Conservation (phyloP, 64 coral and sea anemone species). For the Montipora cactus region DNA sequence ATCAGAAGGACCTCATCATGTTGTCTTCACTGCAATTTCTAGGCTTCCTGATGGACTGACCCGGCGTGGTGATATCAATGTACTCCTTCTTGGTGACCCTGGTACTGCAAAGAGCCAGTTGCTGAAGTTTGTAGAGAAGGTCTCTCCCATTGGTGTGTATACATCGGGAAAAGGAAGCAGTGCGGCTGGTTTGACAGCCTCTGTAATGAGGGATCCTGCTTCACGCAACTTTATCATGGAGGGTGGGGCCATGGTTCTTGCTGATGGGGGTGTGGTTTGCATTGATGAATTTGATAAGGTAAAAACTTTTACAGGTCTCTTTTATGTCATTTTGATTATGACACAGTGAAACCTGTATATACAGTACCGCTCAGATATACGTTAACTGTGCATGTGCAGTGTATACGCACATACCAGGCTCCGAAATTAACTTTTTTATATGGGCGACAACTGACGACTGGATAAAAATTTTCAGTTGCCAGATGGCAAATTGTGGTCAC, state of each 20-base stretch:
- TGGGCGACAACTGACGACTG: no score
- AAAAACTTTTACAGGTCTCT: neutral
- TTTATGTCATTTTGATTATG: no score
- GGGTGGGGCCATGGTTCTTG: constrained; percentile 97
- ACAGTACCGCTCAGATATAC: no score
- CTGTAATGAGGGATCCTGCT: constrained; percentile 97
- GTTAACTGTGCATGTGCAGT: no score
- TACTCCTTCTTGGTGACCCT: constrained; percentile 93
- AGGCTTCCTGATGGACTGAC: constrained; percentile 97
- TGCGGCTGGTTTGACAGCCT: constrained; percentile 97
- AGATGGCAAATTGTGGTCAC: no score
- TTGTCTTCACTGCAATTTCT: neutral
- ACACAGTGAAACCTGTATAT: no score
- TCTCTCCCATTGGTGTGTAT: constrained; percentile 97
- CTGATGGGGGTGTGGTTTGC: constrained; percentile 99
- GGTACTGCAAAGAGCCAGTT: constrained; percentile 99
- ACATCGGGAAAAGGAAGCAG: constrained; percentile 99
- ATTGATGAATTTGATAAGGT: constrained; percentile 99
- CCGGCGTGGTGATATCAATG: constrained; percentile 94
- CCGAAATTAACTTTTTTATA: no score
- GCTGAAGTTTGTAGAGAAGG: constrained; percentile 99
- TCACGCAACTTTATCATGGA: constrained; percentile 99
- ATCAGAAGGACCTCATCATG: neutral
- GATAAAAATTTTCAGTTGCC: no score
- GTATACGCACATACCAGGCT: no score